These are phyloP conservation scores for Volucella inflata DNA, from an alignment of 2,888 invertebrate genomes.

Conservation along the genomic window DNA sequence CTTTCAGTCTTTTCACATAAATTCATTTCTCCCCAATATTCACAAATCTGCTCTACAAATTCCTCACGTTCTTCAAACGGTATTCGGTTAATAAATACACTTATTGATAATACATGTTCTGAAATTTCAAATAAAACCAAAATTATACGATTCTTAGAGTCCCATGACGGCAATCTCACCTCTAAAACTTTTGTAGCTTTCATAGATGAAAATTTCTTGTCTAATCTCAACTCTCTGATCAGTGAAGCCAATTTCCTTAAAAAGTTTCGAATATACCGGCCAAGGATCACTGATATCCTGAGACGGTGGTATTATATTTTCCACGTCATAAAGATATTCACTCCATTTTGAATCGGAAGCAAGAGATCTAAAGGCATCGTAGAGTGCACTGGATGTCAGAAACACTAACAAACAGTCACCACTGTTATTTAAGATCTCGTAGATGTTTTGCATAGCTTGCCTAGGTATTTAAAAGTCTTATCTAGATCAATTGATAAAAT, in stretches of 20 bases:
- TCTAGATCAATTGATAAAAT: background rate
- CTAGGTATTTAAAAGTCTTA: conserved; percentile 82
- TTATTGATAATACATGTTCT: conserved; percentile 88
- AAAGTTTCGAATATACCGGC: conserved; percentile 80
- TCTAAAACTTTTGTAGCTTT: conserved; percentile 85
- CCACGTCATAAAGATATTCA: conserved; percentile 87
- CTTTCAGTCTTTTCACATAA: conserved; percentile 52
- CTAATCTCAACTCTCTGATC: conserved; percentile 86
- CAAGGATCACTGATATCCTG: conserved; percentile 87
- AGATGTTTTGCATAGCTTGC: conserved; percentile 87
- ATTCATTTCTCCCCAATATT: conserved; percentile 82
- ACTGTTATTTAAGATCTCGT: conserved; percentile 86
- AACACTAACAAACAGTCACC: conserved; percentile 89
- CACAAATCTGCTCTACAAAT: conserved; percentile 87
- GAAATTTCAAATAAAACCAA: conserved; percentile 64
- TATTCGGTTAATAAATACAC: conserved; percentile 88
- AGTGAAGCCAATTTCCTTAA: conserved; percentile 86
- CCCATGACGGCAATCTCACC: conserved; percentile 81
- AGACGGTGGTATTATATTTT: conserved; percentile 88
- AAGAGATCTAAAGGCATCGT: conserved; percentile 87
- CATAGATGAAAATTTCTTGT: conserved; percentile 86
- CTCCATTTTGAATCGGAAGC: conserved; percentile 86
- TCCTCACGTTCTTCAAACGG: conserved; percentile 85
- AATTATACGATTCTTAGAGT: too few species aligned
- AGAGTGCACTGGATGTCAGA: conserved; percentile 88